These are phyloP conservation scores for Pseudochirops corinnae DNA, from an alignment of 2,797 vertebrate species.

Conservation along the genomic window DNA sequence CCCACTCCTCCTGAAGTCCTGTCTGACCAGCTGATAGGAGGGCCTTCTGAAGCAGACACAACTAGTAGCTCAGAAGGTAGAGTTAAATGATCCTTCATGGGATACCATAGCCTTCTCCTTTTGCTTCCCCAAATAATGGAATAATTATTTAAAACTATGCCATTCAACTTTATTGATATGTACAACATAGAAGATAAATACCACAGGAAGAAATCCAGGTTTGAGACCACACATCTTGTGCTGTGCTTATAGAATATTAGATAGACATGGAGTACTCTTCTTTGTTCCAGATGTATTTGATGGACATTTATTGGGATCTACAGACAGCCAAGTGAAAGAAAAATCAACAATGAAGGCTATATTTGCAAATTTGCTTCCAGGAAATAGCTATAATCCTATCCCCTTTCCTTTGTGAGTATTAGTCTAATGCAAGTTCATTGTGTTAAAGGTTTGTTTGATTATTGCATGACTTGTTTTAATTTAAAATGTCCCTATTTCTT, in stretches of 20 bases:
- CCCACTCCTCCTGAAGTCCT: conserved; percentile 90
- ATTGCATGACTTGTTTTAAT: conserved; percentile 3
- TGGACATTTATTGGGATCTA: conserved; percentile 94
- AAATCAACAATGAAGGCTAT: conserved; percentile 99
- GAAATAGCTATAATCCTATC: conserved; percentile 97
- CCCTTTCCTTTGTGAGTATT: conserved; percentile 96
- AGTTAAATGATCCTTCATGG: background rate
- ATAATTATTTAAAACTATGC: conserved; percentile 23
- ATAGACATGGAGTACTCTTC: conserved; percentile 51
- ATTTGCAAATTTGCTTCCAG: conserved; percentile 97
- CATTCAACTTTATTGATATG: background rate
- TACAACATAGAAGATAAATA: background rate
- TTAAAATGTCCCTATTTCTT: background rate
- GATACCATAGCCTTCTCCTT: background rate
- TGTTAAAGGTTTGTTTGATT: conserved; percentile 22
- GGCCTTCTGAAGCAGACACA: conserved; percentile 90
- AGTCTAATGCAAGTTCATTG: conserved; percentile 4
- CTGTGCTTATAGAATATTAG: conserved; percentile 46
- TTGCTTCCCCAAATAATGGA: conserved; percentile 38
- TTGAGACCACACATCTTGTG: background rate
- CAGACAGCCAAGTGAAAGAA: conserved; percentile 97
- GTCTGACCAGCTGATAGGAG: conserved; percentile 86
- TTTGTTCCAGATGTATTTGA: conserved; percentile 94
- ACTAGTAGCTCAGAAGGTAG: conserved; percentile 93
- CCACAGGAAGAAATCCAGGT: conserved; percentile 24